Percentiles rank a stretch among this genome's conserved stretches.
phyloP scores from a whole-genome alignment of 2,113 vertebrate species.

The Riparia riparia region DNA sequence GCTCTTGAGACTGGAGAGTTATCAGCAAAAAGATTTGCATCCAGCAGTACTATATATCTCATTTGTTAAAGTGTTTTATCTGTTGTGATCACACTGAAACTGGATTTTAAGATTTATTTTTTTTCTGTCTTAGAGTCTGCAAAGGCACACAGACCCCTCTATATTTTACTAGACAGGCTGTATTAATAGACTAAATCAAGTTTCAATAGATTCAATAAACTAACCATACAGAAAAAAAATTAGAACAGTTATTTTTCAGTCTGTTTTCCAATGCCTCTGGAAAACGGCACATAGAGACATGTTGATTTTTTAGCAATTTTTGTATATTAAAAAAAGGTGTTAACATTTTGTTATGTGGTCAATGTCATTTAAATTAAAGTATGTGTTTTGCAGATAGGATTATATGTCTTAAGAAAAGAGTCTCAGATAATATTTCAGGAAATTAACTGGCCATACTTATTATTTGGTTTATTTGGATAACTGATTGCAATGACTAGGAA shows the following conservation, averaged over 20 bases:
- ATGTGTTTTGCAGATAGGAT: not conserved
- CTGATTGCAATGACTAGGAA: not conserved
- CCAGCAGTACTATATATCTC: not conserved
- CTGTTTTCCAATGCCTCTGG: not conserved
- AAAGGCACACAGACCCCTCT: not conserved
- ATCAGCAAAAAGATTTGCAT: not conserved
- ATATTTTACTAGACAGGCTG: not conserved
- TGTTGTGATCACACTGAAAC: not conserved
- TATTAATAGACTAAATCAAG: not conserved
- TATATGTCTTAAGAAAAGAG: not conserved
- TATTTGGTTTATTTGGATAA: not conserved
- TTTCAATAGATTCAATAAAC: not conserved
- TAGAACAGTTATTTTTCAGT: not conserved
- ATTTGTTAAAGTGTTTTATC: constrained; percentile 7
- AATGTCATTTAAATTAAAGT: constrained; percentile 25
- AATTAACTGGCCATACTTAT: not conserved
- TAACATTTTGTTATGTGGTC: not conserved
- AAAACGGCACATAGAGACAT: not conserved
- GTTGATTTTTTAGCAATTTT: not conserved
- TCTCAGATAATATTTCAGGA: not conserved
- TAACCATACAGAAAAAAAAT: not conserved
- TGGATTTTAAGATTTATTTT: not conserved
- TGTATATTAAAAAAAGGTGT: not conserved
- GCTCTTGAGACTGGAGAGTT: not conserved
- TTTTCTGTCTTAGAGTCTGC: not conserved